These are phyloP conservation scores for Nestor notabilis DNA, from an alignment of 2,113 vertebrate genomes.

Conservation along the genomic window DNA sequence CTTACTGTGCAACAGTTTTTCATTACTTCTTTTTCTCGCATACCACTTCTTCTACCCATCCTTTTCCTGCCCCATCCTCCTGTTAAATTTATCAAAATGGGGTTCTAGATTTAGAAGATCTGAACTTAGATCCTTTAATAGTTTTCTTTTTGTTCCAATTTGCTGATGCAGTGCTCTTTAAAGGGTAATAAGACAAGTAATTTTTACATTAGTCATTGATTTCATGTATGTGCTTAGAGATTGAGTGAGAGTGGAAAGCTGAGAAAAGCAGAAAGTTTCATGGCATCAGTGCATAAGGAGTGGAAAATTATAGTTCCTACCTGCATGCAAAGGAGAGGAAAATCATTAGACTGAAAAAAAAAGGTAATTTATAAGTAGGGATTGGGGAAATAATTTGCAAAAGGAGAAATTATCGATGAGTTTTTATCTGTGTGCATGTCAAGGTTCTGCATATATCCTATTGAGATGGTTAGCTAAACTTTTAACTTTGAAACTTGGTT, in stretches of 20 bases:
- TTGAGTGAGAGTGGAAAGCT: not conserved
- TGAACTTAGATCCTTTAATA: not conserved
- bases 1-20: not conserved
- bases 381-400: not conserved
- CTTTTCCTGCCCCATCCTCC: not conserved
- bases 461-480: not conserved
- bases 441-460: not conserved
- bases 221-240: not conserved
- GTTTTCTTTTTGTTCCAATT: not conserved
- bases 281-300: not conserved
- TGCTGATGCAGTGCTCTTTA: not conserved
- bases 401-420: not conserved
- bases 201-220: not conserved
- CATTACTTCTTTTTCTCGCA: not conserved
- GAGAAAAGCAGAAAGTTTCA: not conserved
- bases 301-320: not conserved
- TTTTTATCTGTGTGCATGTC: not conserved
- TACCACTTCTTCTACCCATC: not conserved
- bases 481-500: not conserved
- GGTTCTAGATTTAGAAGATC: not conserved
- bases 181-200: not conserved
- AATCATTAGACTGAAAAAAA: not conserved
- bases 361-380: not conserved
- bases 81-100: not conserved
- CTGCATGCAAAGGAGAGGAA: not conserved